Evolutionary conservation across 2,113 vertebrate species (phyloP).

Genomic region (Zingel zingel): DNA sequence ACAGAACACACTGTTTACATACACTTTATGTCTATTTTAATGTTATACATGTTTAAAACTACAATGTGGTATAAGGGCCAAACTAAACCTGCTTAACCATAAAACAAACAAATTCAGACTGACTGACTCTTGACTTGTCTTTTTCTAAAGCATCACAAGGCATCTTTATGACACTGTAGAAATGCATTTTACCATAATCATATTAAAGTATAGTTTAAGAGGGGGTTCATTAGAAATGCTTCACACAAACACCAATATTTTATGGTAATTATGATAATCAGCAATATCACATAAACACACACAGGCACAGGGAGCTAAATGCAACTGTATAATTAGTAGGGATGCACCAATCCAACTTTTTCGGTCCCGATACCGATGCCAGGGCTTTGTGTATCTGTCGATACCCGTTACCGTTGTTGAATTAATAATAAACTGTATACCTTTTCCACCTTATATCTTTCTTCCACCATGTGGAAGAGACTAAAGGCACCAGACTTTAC

Average conservation of each 20-base stretch:
- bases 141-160: neutral
- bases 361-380: too few species aligned
- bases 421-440: too few species aligned
- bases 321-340: neutral
- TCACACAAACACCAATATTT: neutral
- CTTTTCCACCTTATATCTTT: too few species aligned
- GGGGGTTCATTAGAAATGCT: constrained; percentile 10
- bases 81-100: neutral
- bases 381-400: too few species aligned
- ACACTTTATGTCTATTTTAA: neutral
- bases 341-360: too few species aligned
- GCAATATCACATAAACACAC: constrained; percentile 20
- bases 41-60: neutral
- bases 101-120: neutral
- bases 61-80: neutral
- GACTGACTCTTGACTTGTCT: neutral
- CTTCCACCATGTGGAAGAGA: too few species aligned
- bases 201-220: neutral
- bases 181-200: neutral
- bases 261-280: constrained; percentile 18
- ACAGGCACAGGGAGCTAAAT: neutral
- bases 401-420: too few species aligned
- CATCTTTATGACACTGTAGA: neutral
- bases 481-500: too few species aligned
- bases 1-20: neutral